Conservation (phyloP, 2,113 vertebrate genomes). For the Puntigrus tetrazona region DNA sequence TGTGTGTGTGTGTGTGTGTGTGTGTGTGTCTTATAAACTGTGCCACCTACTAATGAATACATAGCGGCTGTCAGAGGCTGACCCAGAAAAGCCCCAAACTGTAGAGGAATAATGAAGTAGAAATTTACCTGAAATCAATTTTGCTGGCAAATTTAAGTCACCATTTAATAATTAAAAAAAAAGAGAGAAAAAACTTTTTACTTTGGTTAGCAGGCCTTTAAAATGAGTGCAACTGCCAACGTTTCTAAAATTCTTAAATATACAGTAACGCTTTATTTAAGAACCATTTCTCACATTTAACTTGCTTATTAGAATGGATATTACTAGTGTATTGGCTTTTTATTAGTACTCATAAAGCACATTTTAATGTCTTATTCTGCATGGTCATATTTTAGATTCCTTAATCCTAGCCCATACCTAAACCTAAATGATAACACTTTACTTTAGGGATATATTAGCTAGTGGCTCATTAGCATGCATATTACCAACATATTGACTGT, state of each 20-base stretch:
- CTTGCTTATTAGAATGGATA: too few relatives aligned
- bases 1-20: too few relatives aligned
- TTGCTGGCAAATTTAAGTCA: not conserved
- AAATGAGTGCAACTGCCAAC: not conserved
- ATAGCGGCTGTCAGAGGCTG: slow-evolving; percentile 49
- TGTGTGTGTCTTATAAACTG: slow-evolving; percentile 14
- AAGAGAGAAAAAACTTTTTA: not conserved
- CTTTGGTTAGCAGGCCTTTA: not conserved
- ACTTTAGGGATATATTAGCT: too few relatives aligned
- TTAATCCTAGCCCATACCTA: not conserved
- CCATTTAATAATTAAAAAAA: not conserved
- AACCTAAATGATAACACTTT: too few relatives aligned
- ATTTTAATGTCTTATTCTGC: too few relatives aligned
- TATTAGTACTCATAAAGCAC: too few relatives aligned
- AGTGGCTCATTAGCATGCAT: too few relatives aligned
- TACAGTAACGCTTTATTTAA: too few relatives aligned
- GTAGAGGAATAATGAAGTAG: not conserved
- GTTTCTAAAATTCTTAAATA: not conserved
- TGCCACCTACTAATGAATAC: slow-evolving; percentile 41
- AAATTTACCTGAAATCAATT: not conserved
- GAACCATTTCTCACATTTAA: not conserved
- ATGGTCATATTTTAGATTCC: too few relatives aligned
- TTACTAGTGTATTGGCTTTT: too few relatives aligned
- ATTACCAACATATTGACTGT: too few relatives aligned
- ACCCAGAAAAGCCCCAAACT: slow-evolving; percentile 39